Evolutionary conservation across 2,113 vertebrate genomes (phyloP).

Genomic region (Ia io): DNA sequence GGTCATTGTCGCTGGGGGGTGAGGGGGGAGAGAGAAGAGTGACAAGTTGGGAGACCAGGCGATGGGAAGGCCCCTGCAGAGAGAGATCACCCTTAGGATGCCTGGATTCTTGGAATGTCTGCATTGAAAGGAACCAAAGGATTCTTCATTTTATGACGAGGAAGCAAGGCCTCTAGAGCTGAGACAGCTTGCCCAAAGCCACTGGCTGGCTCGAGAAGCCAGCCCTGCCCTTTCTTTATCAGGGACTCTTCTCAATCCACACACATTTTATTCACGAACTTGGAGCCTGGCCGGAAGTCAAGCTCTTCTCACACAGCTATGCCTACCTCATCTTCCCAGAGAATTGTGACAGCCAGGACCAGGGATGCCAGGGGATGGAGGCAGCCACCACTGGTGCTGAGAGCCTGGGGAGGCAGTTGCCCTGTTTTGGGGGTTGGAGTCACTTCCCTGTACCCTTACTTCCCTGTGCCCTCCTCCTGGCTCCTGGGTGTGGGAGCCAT

Average conservation of each 20-base stretch:
- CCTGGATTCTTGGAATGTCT: neutral
- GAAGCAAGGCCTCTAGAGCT: neutral
- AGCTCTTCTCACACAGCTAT: neutral
- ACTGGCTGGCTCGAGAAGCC: neutral
- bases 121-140: neutral
- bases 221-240: neutral
- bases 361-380: neutral
- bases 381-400: rapidly evolving
- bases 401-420: neutral
- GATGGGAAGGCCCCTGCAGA: neutral
- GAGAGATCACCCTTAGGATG: neutral
- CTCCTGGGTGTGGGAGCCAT: neutral
- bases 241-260: neutral
- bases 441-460: neutral
- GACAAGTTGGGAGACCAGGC: neutral
- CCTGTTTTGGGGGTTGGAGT: neutral
- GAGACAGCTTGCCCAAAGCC: too few species aligned
- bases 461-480: neutral
- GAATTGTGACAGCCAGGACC: neutral
- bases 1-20: constrained; percentile 64
- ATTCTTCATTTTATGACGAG: neutral
- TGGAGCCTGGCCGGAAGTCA: neutral
- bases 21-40: neutral
- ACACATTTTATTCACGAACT: neutral
- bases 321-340: neutral